These are phyloP conservation scores for Stictocephala bisonia DNA, from an alignment of 2,888 invertebrate species.

Conservation along the genomic window DNA sequence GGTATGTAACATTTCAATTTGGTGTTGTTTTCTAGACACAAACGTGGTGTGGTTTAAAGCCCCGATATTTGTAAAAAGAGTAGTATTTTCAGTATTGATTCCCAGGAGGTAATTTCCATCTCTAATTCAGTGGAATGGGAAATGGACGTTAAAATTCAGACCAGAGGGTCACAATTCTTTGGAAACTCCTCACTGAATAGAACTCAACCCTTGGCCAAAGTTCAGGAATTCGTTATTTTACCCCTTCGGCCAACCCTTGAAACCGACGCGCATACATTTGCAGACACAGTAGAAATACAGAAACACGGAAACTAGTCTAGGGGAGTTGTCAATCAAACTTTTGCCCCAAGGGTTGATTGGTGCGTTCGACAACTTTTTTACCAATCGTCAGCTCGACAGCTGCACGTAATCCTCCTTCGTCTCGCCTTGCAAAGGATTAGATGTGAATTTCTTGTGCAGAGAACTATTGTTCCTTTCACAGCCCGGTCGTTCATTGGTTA, in stretches of 20 bases:
- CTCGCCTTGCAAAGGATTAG: slow-evolving; percentile 34
- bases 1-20: too few relatives aligned
- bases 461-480: too few relatives aligned
- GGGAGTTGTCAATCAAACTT: slow-evolving; percentile 15
- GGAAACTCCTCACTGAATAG: neutral
- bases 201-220: slow-evolving; percentile 25
- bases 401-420: slow-evolving; percentile 24
- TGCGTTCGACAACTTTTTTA: slow-evolving; percentile 12
- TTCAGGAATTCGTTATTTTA: slow-evolving; percentile 33
- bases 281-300: slow-evolving; percentile 32
- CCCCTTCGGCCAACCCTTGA: slow-evolving; percentile 29
- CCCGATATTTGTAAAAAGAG: neutral
- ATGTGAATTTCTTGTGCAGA: too few relatives aligned
- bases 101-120: slow-evolving; percentile 6
- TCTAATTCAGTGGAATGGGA: neutral
- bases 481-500: too few relatives aligned
- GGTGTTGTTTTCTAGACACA: too few relatives aligned
- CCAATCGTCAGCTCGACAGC: slow-evolving; percentile 32
- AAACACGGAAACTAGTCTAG: slow-evolving; percentile 8
- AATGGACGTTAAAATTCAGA: slow-evolving; percentile 33
- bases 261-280: neutral
- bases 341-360: slow-evolving; percentile 8
- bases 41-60: neutral
- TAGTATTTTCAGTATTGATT: neutral
- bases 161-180: slow-evolving; percentile 23